Evolutionary conservation across 2,113 vertebrate species (phyloP).

Genomic region (Marmota monax): DNA sequence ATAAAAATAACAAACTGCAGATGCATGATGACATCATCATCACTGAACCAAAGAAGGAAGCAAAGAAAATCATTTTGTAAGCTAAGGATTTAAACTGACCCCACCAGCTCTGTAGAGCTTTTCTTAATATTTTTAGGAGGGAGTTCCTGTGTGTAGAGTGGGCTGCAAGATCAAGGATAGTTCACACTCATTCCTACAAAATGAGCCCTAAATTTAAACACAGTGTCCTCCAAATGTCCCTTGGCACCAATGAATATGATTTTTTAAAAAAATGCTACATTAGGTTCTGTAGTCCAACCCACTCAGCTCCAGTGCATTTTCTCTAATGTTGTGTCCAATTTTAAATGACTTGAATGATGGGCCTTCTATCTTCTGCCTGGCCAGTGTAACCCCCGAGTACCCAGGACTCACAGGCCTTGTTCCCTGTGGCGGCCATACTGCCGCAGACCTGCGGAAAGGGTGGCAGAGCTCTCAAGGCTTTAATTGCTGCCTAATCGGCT

Average conservation of each 20-base stretch:
- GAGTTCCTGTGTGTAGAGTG: slow-evolving; percentile 34
- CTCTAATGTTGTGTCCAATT: slow-evolving; percentile 75
- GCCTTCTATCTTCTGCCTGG: slow-evolving; percentile 58
- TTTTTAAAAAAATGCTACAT: slow-evolving; percentile 75
- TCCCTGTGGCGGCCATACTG: background rate
- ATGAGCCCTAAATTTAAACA: slow-evolving; percentile 71
- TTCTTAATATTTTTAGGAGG: slow-evolving; percentile 54
- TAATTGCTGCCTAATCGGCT: slow-evolving; percentile 76
- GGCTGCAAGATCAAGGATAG: slow-evolving; percentile 55
- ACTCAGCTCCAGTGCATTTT: slow-evolving; percentile 75
- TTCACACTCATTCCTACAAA: slow-evolving; percentile 52
- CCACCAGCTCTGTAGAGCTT: background rate
- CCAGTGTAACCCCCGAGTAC: background rate
- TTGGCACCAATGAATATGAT: slow-evolving; percentile 66
- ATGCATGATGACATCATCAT: slow-evolving; percentile 69
- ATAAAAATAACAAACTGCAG: slow-evolving; percentile 67
- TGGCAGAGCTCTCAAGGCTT: slow-evolving; percentile 37
- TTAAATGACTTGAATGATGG: slow-evolving; percentile 78
- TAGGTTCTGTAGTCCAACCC: slow-evolving; percentile 69
- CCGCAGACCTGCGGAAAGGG: background rate
- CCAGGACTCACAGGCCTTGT: background rate
- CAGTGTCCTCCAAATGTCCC: slow-evolving; percentile 76
- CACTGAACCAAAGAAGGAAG: slow-evolving; percentile 65
- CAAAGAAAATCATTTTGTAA: slow-evolving; percentile 61
- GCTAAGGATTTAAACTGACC: slow-evolving; percentile 53